Conservation (phyloP, 2,113 vertebrate species). For the Trematocara variabile region DNA sequence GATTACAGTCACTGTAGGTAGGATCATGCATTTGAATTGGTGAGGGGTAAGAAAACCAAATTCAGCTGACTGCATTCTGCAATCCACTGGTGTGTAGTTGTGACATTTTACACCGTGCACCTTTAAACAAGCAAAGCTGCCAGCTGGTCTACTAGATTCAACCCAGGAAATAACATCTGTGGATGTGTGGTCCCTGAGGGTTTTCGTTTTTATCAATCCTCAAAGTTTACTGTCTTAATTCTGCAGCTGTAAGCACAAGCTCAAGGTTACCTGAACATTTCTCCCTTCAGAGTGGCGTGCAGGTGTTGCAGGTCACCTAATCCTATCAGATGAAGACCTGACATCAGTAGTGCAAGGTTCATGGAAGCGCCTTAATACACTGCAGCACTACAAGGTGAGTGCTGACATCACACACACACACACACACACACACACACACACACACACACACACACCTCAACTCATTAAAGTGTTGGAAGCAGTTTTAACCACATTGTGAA, state of each 20-base stretch:
- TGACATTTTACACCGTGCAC: not conserved
- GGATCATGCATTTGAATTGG: not conserved
- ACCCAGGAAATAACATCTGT: not conserved
- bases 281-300: slow-evolving; percentile 86
- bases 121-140: not conserved
- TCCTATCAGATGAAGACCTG: slow-evolving; percentile 95
- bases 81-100: not conserved
- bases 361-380: slow-evolving; percentile 94
- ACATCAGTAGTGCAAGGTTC: slow-evolving; percentile 91
- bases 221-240: not conserved
- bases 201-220: not conserved
- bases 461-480: not conserved
- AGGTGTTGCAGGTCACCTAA: slow-evolving; percentile 91
- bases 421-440: not conserved
- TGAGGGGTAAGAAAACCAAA: not conserved
- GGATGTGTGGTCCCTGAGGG: not conserved
- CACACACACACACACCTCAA: not conserved
- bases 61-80: not conserved
- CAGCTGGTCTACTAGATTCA: not conserved
- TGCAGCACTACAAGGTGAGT: slow-evolving; percentile 94
- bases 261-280: not conserved
- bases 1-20: not conserved
- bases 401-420: not conserved
- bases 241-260: not conserved
- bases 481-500: not conserved